Conservation (phyloP, 2,888 invertebrate genomes). For the Dimorphilus gyrociliatus region DNA sequence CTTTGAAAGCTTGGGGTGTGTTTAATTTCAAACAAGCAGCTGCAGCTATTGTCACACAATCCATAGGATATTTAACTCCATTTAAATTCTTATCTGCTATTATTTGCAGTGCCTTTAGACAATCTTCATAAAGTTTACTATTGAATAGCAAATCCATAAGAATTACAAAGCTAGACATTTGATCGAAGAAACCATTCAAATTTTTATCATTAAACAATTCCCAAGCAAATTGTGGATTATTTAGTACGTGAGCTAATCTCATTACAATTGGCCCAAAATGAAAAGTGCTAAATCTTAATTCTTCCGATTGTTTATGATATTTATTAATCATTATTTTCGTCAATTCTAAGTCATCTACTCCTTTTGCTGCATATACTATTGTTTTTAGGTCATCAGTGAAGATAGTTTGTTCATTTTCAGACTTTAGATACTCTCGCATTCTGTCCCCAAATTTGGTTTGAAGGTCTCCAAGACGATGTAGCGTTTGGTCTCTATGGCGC, state of each 20-base stretch:
- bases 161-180: constrained; percentile 50
- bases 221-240: constrained; percentile 52
- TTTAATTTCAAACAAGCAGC: constrained; percentile 61
- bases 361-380: constrained; percentile 54
- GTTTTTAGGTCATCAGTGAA: constrained; percentile 72
- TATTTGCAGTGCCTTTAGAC: constrained; percentile 48
- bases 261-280: constrained; percentile 66
- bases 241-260: constrained; percentile 55
- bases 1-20: too few species aligned
- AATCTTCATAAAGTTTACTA: constrained; percentile 50
- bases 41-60: constrained; percentile 48
- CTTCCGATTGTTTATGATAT: constrained; percentile 52
- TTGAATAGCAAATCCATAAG: constrained; percentile 54
- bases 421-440: constrained; percentile 49
- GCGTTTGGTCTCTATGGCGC: constrained; percentile 12
- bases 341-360: constrained; percentile 48
- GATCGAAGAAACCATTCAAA: constrained; percentile 54
- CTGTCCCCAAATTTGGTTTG: constrained; percentile 51
- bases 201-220: constrained; percentile 36
- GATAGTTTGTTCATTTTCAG: constrained; percentile 47
- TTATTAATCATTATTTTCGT: constrained; percentile 53
- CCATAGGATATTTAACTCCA: constrained; percentile 51
- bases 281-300: constrained; percentile 56
- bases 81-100: constrained; percentile 47
- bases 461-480: constrained; percentile 12